Base-by-base conservation (phyloP, 2,113 vertebrate genomes). In the Nannobrachium achirus region DNA sequence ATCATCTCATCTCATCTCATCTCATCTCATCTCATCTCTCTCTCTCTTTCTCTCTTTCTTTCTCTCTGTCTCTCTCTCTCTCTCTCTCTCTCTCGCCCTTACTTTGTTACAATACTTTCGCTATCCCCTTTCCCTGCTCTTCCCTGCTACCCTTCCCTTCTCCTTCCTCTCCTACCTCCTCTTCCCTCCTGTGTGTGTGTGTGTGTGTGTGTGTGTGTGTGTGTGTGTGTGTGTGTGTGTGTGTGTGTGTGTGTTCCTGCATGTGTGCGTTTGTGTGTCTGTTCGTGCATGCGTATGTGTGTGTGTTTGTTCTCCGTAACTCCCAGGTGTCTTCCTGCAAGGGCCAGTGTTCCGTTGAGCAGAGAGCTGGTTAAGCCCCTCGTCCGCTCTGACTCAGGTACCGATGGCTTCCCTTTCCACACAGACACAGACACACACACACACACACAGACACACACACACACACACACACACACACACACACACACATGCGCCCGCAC, bases 281-380 rank as follows among this genome's bases (percentile, higher is more conserved):
- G 84, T 89, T 91, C 91, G 87, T 89, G n/a, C n/a, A n/a, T n/a
- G n/a, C n/a, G 25, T 80, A 76, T 58, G 79, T 59, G 20, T 63
- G 63, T 86, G 83, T 89, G 84, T 89, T 90, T 92, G 87, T 89
- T 86, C 87, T 89, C 76, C 49, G 69, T 45, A 20, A 73, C 83
- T 87, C 82, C 88, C 89, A 92, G 89, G 89, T 90, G 91, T 89
- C 80, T 92, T 90, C 91, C 89, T 89, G 84, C 75, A 10, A 50
- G 10, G 75, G 77, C 80, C 63, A 33, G 1, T 42, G 71, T 80
- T 86, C 84, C 77, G 18, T 55, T 65, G 65, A 71, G 76, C 71
- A 76, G 69, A 73, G 78, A 25, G 63, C 44, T 56, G 48, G 52
- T 75, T 59, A 67, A 75, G 70, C 78, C 71, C 63, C 75, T 81